phyloP scores from a whole-genome alignment of 2,113 vertebrate genomes.

The Colossoma macropomum region DNA sequence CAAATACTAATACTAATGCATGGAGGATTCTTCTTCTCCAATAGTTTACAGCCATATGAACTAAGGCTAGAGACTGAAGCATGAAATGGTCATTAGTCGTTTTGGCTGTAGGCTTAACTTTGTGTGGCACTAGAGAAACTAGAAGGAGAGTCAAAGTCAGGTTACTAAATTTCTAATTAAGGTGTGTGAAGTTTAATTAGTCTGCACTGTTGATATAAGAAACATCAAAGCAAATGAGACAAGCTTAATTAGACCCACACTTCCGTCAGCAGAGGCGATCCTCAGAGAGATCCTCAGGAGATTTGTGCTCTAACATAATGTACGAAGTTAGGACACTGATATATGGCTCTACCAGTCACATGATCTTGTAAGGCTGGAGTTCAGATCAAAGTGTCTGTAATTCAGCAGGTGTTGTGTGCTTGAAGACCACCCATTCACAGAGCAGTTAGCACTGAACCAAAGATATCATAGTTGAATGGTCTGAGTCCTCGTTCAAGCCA shows the following conservation, averaged over 20 bases:
- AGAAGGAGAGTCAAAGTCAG: slow-evolving; percentile 25
- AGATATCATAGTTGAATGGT: not conserved
- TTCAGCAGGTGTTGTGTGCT: slow-evolving; percentile 13
- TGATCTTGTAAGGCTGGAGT: not conserved
- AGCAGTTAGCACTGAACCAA: not conserved
- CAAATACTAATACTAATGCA: not conserved
- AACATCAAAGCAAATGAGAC: slow-evolving; percentile 34
- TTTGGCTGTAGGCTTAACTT: not conserved
- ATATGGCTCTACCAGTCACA: not conserved
- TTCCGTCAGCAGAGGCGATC: not conserved
- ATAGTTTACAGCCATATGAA: not conserved
- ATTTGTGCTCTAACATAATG: not conserved
- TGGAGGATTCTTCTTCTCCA: not conserved
- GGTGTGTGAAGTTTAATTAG: slow-evolving; percentile 15
- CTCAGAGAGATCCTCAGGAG: slow-evolving; percentile 18
- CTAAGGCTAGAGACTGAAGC: not conserved
- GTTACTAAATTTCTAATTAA: slow-evolving; percentile 17
- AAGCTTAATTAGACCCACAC: slow-evolving; percentile 29
- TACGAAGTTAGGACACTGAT: not conserved
- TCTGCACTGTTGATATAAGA: slow-evolving; percentile 23
- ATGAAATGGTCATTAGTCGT: not conserved
- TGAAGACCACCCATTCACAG: slow-evolving; percentile 20
- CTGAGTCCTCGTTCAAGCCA: not conserved
- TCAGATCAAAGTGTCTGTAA: not conserved
- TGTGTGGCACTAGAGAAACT: not conserved